Evolutionary conservation across 2,113 vertebrate genomes (phyloP), one percentile per base, ranked within the genome.

Genomic region (Gallinago undulata): DNA sequence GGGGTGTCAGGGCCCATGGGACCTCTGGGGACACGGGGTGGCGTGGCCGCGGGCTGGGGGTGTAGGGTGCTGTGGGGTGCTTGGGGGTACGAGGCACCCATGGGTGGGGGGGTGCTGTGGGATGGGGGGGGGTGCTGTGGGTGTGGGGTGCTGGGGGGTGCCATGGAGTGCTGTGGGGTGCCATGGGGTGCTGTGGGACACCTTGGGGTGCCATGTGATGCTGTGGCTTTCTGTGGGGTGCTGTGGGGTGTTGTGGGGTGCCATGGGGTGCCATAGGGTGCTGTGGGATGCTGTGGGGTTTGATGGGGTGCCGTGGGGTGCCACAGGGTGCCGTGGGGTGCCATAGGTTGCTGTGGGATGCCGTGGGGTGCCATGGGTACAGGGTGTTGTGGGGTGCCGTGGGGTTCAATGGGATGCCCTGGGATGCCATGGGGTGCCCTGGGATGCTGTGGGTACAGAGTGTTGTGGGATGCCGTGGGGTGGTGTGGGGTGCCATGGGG

Each of bases 381-480:
- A 28, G 75, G 22, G 10, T 28, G 24, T 33, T 14, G 5, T 0
- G 10, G 73, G 24, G 5, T 13, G 5, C 5, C 12, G 2, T 0
- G 3, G 9, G 31, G 6, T 13, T 4, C 3, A 10, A 3, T 0
- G 3, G 16, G 31, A 2, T 13, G 25, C 31, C 5, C 1, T 11
- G 7, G 9, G 28, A 19, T 15, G 43, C 74, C 13, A 4, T 3
- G 16, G 37, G 70, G 3, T 21, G 16, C 60, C 2, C 1, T 7
- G 30, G 17, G 30, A 3, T 24, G 11, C 57, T 8, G 7, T 43
- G 43, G 43, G 43, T 16, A 43, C 43, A 43, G 43, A 6, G 43
- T 39, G 39, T 39, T 39, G 41, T 41, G 41, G 41, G 41, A 15
- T 43, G 41, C 41, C 41, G 6, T 43, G 41, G 33, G 28, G 10